Base-by-base conservation (phyloP, 92 coral and sea anemone genomes). In the Anthopleura xanthogrammica region DNA sequence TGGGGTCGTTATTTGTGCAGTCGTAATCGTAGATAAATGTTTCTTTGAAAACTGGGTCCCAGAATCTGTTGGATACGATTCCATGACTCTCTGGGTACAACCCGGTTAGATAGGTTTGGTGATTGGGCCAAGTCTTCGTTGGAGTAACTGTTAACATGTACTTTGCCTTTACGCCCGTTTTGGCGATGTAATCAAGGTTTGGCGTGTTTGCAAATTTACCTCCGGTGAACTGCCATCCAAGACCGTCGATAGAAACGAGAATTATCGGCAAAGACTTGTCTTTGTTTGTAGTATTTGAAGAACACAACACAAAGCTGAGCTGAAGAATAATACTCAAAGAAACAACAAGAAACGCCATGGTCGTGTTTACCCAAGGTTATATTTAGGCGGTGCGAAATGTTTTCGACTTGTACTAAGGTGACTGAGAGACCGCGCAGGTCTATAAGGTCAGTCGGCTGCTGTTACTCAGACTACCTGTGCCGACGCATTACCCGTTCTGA, bases 231-330 rank as follows among this genome's bases (percentile, higher is more conserved):
- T 92, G 91, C 97, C 97, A 95, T 64, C 95, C 87, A 78, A 95
- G 79, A 48, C 98, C 98, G 57, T 95, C 98, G 46, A 89, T 81
- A 9, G 98, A 92, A 14, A 95, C 91, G 5, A 95, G 68, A 60
- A 95, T 90, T 10, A 95, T 54, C 11, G 92, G 78, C 20, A 40
- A 64, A 64, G 72, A 20, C 72, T 64, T 23, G 20, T n/a, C 36
- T 58, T 58, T 19, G 12, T 7, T 64, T n/a, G 20, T 64, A 23
- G 72, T 10, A 20, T 64, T 64, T 20, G 24, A 64, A 0, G 19
- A 10, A 64, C 36, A 58, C 64, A 58, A 58, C 64, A 58, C 17
- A 19, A 58, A 58, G 64, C 5, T 19, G 17, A 58, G 64, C 19
- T 58, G 64, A 14, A 58, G 40, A 64, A 64, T 16, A 20, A 64